Evolutionary conservation across 2,888 invertebrate species (phyloP), one percentile per base, ranked within the genome.

Genomic region (Lathronympha strigana): DNA sequence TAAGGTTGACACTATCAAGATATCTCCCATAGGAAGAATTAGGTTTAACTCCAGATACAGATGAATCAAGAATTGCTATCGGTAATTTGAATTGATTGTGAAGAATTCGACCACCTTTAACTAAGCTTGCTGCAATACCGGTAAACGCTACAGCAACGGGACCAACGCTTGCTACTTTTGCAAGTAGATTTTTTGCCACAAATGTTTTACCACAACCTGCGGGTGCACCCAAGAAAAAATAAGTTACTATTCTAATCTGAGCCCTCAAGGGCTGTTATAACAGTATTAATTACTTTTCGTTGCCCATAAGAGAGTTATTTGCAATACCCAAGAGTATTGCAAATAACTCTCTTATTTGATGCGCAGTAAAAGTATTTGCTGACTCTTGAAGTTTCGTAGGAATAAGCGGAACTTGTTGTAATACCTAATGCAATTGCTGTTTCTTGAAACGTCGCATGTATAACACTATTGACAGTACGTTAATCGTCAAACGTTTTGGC

Each of bases 321-420:
- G n/a, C n/a, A 51, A 51, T 51, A 51, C 51, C 33, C 21, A 31
- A 11, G 21, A 43, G 31, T 28, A 25, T 23, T 43, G 31, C 15
- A 57, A 28, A 23, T 25, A 21, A 4, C 45, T 45, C 25, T 58
- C 17, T 25, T 28, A 58, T 45, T 58, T 60, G 21, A 47, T 23
- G 45, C 23, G 45, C 11, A 23, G 45, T 23, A 21, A 45, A 45
- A 21, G 11, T 21, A 45, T 45, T 45, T 45, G 13, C 45, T 45
- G 45, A 11, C 5, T 45, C 21, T 45, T 45, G 45, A 21, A 23
- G 45, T 45, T 45, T 45, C 45, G 45, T 45, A 5, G 21, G 13
- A 45, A 21, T 45, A 45, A 45, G 43, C 43, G 4, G 43, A 19
- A 9, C 43, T 43, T 43, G 19, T 43, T 43, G 43, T 43, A 43